Conservation (phyloP, 2,797 vertebrate species). For the Leuciscus waleckii region DNA sequence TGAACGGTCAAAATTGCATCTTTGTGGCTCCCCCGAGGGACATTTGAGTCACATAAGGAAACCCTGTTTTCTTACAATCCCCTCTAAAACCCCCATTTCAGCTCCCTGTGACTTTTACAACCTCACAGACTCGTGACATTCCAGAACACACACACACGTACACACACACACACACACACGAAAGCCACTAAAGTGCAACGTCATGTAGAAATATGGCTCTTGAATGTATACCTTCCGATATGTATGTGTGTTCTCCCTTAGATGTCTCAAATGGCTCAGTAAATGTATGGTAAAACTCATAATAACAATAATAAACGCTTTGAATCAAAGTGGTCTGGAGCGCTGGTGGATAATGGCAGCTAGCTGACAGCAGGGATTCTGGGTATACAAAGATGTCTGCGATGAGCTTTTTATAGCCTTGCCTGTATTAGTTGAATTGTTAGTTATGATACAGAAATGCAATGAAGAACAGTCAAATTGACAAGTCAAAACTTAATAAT, state of each 20-base stretch:
- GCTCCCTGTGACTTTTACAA: no score
- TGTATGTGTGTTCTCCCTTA: no score
- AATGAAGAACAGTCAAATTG: not conserved
- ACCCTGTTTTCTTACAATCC: no score
- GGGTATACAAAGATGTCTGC: not conserved
- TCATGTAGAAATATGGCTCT: no score
- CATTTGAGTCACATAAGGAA: no score
- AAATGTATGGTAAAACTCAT: slow-evolving; percentile 9
- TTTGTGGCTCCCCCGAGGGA: no score
- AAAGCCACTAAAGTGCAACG: slow-evolving; percentile 8
- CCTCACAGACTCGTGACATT: no score
- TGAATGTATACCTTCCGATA: no score
- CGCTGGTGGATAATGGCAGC: slow-evolving; percentile 2
- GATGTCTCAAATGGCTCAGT: not conserved
- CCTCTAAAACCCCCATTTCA: no score
- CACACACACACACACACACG: no score
- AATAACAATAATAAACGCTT: slow-evolving; percentile 11
- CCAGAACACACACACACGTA: no score
- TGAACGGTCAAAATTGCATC: no score
- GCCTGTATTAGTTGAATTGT: not conserved
- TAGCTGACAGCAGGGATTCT: not conserved
- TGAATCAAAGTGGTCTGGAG: slow-evolving; percentile 6
- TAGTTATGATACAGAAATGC: not conserved
- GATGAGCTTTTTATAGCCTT: not conserved
- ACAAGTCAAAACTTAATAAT: not conserved